Conservation (phyloP, 2,888 invertebrate genomes). For the Drosophila mettleri region DNA sequence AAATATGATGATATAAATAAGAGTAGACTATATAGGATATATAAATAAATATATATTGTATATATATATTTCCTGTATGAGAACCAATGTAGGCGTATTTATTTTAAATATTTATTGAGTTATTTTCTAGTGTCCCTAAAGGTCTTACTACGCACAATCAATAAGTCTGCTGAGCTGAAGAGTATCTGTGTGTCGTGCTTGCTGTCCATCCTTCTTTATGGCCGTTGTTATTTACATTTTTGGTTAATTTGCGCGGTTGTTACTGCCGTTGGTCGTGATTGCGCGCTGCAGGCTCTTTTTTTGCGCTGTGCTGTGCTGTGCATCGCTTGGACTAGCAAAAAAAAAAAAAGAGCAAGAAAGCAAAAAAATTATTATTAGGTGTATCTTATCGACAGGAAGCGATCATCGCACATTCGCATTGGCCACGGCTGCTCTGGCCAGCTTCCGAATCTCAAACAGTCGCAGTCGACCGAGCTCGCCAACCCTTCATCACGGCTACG, state of each 20-base stretch:
- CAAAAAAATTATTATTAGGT: constrained; percentile 71
- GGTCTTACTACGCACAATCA: too few species aligned
- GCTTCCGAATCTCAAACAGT: constrained; percentile 16
- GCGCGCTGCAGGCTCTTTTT: constrained; percentile 26
- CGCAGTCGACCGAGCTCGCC: constrained; percentile 21
- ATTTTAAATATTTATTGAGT: too few species aligned
- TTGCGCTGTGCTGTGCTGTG: background rate
- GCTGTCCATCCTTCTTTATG: constrained; percentile 4
- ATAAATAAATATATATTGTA: too few species aligned
- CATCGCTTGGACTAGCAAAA: constrained; percentile 42
- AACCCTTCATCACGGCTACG: constrained; percentile 24
- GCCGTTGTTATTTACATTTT: constrained; percentile 63
- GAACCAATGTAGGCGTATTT: too few species aligned
- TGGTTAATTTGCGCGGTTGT: constrained; percentile 65
- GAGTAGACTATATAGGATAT: too few species aligned
- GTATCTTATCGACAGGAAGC: constrained; percentile 79
- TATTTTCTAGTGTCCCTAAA: too few species aligned
- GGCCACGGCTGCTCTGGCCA: constrained; percentile 45
- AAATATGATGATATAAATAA: too few species aligned
- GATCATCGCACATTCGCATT: constrained; percentile 76
- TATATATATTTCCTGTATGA: too few species aligned
- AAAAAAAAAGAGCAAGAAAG: constrained; percentile 49
- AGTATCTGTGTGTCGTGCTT: constrained; percentile 11
- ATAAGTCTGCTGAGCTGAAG: background rate
- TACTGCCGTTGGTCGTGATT: constrained; percentile 62